A percentile compares a stretch with the other conserved stretches of the same genome.
Evolutionary conservation across 53 echinoderm and acorn worm genomes (phyloP).

Genomic region (Hippasteria phrygiana): DNA sequence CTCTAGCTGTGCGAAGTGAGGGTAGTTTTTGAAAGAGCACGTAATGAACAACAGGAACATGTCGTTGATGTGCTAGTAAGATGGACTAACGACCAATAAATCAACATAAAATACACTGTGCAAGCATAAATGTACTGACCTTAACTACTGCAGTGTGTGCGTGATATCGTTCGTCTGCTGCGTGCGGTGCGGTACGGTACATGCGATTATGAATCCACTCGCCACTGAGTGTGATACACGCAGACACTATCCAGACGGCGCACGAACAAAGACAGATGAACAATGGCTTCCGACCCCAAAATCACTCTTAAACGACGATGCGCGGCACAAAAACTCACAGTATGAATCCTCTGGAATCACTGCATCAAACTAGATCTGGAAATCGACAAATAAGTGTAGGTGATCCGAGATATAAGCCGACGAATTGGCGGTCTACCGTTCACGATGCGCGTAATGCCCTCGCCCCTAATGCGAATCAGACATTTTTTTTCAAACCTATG

Average conservation of each 20-base stretch:
- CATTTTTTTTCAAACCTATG: constrained; percentile 69
- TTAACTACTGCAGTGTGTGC: constrained; percentile 14
- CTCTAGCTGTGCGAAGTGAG: neutral
- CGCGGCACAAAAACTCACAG: constrained; percentile 66
- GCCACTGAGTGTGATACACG: constrained; percentile 23
- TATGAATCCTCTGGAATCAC: constrained; percentile 59
- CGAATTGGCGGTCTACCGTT: constrained; percentile 43
- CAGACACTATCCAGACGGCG: constrained; percentile 66
- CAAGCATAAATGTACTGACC: constrained; percentile 1
- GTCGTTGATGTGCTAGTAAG: neutral
- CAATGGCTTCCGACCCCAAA: constrained; percentile 69
- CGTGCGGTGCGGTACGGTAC: neutral
- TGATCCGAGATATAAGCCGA: constrained; percentile 28
- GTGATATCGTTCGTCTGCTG: neutral
- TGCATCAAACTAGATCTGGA: constrained; percentile 47
- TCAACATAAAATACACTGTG: neutral
- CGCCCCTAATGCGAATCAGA: constrained; percentile 65
- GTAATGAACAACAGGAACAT: neutral
- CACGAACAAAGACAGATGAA: constrained; percentile 73
- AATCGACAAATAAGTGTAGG: constrained; percentile 20
- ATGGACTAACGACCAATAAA: neutral
- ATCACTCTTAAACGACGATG: constrained; percentile 43
- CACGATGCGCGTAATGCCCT: constrained; percentile 59
- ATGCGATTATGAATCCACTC: neutral
- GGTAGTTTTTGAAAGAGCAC: neutral